These are phyloP conservation scores for Caenorhabditis macrosperma DNA, from an alignment of 2,888 invertebrate species.

Conservation along the genomic window DNA sequence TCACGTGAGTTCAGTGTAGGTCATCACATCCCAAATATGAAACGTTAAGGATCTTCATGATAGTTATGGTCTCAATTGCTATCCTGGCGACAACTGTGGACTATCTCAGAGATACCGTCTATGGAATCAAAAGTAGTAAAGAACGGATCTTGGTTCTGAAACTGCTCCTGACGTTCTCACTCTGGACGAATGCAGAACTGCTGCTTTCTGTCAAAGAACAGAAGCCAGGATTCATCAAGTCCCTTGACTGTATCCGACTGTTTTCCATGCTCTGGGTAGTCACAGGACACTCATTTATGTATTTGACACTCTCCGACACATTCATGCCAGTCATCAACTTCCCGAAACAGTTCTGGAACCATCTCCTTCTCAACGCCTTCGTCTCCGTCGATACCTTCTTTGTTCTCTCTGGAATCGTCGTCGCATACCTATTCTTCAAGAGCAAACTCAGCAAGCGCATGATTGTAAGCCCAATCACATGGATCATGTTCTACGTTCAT, in stretches of 20 bases:
- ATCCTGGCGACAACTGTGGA: slow-evolving; percentile 30
- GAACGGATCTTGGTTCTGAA: slow-evolving; percentile 17
- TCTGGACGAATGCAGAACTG: slow-evolving; percentile 58
- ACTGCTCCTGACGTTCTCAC: slow-evolving; percentile 53
- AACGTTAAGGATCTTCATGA: slow-evolving; percentile 46
- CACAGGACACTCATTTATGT: slow-evolving; percentile 57
- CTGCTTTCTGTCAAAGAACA: slow-evolving; percentile 52
- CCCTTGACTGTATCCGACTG: slow-evolving; percentile 70
- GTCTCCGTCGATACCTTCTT: slow-evolving; percentile 74
- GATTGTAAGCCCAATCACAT: slow-evolving; percentile 46
- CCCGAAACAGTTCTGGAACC: slow-evolving; percentile 55
- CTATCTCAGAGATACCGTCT: slow-evolving; percentile 37
- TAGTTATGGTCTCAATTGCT: slow-evolving; percentile 33
- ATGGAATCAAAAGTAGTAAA: slow-evolving; percentile 11
- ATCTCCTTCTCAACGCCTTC: slow-evolving; percentile 61
- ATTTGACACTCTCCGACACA: slow-evolving; percentile 25
- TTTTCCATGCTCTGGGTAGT: slow-evolving; percentile 74
- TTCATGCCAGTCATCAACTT: slow-evolving; percentile 36
- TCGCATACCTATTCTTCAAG: slow-evolving; percentile 73
- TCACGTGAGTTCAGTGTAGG: slow-evolving; percentile 26
- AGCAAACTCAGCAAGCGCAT: slow-evolving; percentile 16
- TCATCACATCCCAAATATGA: not conserved
- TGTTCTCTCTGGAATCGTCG: slow-evolving; percentile 70
- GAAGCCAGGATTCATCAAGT: slow-evolving; percentile 65
- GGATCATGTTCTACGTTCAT: slow-evolving; percentile 74